A percentile compares a stretch with the other conserved stretches of the same genome.
These are phyloP conservation scores for Eurystomus gularis DNA, from an alignment of 2,113 vertebrate species.

Conservation along the genomic window DNA sequence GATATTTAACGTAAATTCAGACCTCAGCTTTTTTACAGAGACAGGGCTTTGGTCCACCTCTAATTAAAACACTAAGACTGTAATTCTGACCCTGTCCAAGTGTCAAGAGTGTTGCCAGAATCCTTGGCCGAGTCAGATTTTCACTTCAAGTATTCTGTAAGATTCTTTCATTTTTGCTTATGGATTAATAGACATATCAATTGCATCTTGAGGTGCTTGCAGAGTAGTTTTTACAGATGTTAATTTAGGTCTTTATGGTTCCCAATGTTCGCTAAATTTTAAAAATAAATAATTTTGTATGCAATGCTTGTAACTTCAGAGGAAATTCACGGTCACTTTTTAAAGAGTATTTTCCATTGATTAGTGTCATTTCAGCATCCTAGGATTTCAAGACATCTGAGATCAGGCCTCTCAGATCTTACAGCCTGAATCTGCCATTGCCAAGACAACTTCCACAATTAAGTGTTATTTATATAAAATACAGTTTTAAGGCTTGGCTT, in stretches of 20 bases:
- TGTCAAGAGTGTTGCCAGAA: not conserved
- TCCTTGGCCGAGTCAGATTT: not conserved
- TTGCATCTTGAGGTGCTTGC: not conserved
- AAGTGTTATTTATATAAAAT: not conserved
- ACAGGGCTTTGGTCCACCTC: not conserved
- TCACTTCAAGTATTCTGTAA: not conserved
- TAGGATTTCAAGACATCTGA: not conserved
- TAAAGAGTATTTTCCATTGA: not conserved
- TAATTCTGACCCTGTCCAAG: not conserved
- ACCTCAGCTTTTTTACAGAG: not conserved
- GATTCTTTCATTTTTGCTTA: not conserved
- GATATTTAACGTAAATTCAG: not conserved
- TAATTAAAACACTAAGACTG: not conserved
- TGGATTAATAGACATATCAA: not conserved
- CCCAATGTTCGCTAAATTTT: not conserved
- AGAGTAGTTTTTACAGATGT: not conserved
- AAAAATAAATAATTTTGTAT: not conserved
- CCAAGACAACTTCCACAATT: not conserved
- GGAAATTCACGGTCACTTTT: not conserved
- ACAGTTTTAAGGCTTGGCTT: not conserved
- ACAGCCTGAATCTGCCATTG: not conserved
- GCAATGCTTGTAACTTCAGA: not conserved
- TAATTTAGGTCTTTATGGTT: not conserved
- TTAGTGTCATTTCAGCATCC: not conserved
- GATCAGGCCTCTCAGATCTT: not conserved